Conservation (phyloP, 2,888 invertebrate species). For the Sericinus montela region DNA sequence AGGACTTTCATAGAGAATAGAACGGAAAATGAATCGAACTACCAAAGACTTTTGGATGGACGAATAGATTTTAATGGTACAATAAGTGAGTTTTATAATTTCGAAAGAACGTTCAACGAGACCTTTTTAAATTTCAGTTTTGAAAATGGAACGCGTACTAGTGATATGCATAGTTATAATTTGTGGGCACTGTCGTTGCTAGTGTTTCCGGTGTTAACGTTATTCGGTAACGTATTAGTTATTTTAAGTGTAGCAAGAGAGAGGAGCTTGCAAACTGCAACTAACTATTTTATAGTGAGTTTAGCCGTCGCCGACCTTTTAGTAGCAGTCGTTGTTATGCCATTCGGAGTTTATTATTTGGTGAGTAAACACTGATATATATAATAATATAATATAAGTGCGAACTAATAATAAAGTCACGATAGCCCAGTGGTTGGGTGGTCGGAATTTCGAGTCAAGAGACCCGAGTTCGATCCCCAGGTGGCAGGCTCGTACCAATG, state of each 20-base stretch:
- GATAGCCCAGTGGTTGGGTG: too few species aligned
- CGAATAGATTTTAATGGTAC: slow-evolving; percentile 45
- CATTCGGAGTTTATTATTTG: slow-evolving; percentile 98
- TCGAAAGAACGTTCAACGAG: slow-evolving; percentile 35
- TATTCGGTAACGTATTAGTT: slow-evolving; percentile 98
- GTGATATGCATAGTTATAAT: slow-evolving; percentile 79
- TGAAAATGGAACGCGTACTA: slow-evolving; percentile 51
- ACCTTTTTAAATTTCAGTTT: slow-evolving; percentile 51
- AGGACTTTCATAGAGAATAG: slow-evolving; percentile 8
- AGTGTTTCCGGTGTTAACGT: slow-evolving; percentile 93
- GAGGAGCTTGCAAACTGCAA: slow-evolving; percentile 94
- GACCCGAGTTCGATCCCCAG: too few species aligned
- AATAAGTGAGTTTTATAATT: slow-evolving; percentile 38
- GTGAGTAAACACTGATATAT: too few species aligned
- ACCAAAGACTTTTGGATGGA: slow-evolving; percentile 35
- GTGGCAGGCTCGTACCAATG: too few species aligned
- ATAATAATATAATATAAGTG: too few species aligned
- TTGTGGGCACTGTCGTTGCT: slow-evolving; percentile 93
- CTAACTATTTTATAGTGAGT: slow-evolving; percentile 99
- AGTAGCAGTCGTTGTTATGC: slow-evolving; percentile 99
- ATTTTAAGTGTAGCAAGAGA: slow-evolving; percentile 96
- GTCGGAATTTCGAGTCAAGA: too few species aligned
- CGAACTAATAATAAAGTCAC: too few species aligned
- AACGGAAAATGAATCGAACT: slow-evolving; percentile 27
- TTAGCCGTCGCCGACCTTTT: slow-evolving; percentile 97